These are phyloP conservation scores for Chironomus striatipennis DNA, from an alignment of 1,140 invertebrate species.

Conservation along the genomic window DNA sequence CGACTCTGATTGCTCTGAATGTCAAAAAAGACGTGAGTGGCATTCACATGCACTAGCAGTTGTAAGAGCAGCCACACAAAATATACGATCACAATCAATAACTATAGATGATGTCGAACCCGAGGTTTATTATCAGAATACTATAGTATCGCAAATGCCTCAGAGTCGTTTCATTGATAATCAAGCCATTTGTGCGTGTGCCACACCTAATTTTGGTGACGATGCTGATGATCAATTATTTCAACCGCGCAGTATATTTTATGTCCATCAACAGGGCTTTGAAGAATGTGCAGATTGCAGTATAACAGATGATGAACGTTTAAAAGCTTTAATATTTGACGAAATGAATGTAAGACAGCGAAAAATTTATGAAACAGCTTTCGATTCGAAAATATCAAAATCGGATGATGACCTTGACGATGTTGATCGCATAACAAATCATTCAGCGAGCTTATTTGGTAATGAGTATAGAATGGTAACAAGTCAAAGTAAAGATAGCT, in stretches of 20 bases:
- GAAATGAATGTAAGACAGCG: constrained; percentile 42
- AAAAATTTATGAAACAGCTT: constrained; percentile 79
- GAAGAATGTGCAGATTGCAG: constrained; percentile 43
- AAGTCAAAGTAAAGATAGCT: constrained; percentile 17
- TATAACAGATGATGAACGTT: constrained; percentile 38
- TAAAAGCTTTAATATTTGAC: constrained; percentile 30
- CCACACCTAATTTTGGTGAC: constrained; percentile 47
- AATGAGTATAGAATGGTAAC: constrained; percentile 21
- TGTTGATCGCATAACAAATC: constrained; percentile 68
- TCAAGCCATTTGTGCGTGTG: constrained; percentile 55
- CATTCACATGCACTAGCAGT: constrained; percentile 37
- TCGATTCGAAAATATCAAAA: constrained; percentile 74
- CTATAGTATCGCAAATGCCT: constrained; percentile 47
- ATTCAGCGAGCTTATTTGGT: constrained; percentile 45
- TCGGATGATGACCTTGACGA: constrained; percentile 75
- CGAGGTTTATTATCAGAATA: constrained; percentile 40
- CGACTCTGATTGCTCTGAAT: constrained; percentile 40
- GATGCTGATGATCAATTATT: constrained; percentile 51
- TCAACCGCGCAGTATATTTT: constrained; percentile 49
- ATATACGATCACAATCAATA: not conserved
- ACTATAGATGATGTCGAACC: constrained; percentile 37
- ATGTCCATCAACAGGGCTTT: constrained; percentile 43
- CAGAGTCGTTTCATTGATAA: constrained; percentile 49
- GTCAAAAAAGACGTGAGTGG: constrained; percentile 39
- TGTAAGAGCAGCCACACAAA: constrained; percentile 30